Base-by-base conservation (phyloP, 2,888 invertebrate genomes). In the Cosmopolites sordidus region DNA sequence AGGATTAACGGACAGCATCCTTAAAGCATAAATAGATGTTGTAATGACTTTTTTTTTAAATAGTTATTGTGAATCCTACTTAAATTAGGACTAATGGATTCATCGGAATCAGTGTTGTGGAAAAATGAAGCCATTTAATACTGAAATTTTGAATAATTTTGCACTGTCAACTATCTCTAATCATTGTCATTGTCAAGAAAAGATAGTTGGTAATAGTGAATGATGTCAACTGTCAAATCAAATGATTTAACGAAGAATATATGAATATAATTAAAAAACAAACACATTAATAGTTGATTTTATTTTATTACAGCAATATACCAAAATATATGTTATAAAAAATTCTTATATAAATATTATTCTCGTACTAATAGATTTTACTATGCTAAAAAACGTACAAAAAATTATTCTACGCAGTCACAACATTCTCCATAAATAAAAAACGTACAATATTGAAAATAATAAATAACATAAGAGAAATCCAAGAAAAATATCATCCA, bases 71-170 rank as follows among this genome's bases (percentile, higher is more conserved):
- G 18, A 40, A 5, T 9, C 51, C 44, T 45, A 51, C 51, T 29
- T 22, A 51, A 11, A 37, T 41, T 42, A 40, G 40, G 22, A 51
- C 43, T 55, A 30, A 55, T 48, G 14, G 55, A 55, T n/a, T 47
- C 47, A 22, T 43, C 27, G 8, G 55, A 51, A 18, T 55, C 51
- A 15, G 16, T 55, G 6, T 29, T 30, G 37, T 50, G 17, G 18
- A 53, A 54, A 46, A 58, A 53, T 58, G 60, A 48, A 46, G 58
- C 57, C 58, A 63, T 61, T 46, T 48, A 48, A 42, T 49, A 63
- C 63, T 58, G 53, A 48, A 62, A 63, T 63, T 63, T 63, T 59
- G 62, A 60, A 27, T 43, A 17, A 22, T 41, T 48, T 44, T 44
- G 18, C 14, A 18, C 33, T n/a, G 6, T 18, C 16, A 43, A 17